phyloP scores from a whole-genome alignment of 92 coral and sea anemone genomes.

The Epizoanthus stellaris region DNA sequence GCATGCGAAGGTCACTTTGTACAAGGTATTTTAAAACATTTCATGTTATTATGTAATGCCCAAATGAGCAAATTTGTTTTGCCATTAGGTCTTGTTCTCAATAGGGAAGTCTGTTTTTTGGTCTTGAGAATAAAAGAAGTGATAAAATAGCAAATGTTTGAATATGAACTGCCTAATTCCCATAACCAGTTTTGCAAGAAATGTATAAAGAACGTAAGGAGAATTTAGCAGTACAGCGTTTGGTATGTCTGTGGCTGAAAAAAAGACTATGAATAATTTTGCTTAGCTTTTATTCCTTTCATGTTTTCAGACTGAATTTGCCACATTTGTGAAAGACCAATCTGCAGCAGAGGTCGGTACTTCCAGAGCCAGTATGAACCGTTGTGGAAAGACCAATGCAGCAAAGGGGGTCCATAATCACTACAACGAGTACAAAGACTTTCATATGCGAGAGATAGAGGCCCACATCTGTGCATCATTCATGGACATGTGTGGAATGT shows the following conservation, averaged over 20 bases:
- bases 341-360: slow-evolving; percentile 40
- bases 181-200: no score
- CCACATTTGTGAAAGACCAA: slow-evolving; percentile 20
- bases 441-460: slow-evolving; percentile 34
- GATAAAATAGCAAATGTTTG: no score
- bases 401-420: slow-evolving; percentile 37
- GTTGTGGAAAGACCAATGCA: slow-evolving; percentile 42
- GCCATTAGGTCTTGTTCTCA: neutral
- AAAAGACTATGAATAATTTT: neutral
- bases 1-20: neutral
- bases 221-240: neutral
- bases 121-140: neutral
- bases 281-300: neutral
- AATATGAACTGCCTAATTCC: no score
- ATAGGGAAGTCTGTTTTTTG: neutral
- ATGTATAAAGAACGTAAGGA: no score
- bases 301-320: slow-evolving; percentile 20
- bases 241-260: neutral
- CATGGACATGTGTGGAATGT: slow-evolving; percentile 48
- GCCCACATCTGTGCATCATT: slow-evolving; percentile 49
- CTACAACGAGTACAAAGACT: slow-evolving; percentile 43
- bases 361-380: slow-evolving; percentile 40
- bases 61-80: neutral
- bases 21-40: neutral
- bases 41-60: slow-evolving; percentile 9